Percentiles rank a stretch among this genome's conserved stretches.
These are phyloP conservation scores for Phalacrocorax aristotelis DNA, from an alignment of 2,113 vertebrate genomes.

Conservation along the genomic window DNA sequence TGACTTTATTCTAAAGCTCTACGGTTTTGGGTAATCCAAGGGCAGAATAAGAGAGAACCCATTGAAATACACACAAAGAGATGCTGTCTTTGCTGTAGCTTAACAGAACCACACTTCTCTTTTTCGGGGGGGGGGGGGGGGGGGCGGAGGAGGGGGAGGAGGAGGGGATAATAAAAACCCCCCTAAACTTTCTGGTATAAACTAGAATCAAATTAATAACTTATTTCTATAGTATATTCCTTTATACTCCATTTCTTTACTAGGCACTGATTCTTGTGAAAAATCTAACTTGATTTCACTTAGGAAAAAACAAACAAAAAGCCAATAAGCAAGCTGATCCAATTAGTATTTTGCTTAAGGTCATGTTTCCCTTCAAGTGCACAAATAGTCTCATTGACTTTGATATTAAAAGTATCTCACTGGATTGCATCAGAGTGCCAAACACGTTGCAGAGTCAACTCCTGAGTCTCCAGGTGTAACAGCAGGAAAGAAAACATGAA, in stretches of 20 bases:
- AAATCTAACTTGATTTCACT: neutral
- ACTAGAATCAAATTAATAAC: neutral
- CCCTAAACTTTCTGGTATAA: neutral
- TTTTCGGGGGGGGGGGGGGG: neutral
- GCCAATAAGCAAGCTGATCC: neutral
- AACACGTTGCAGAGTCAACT: neutral
- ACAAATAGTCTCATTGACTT: neutral
- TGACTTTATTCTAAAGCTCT: neutral
- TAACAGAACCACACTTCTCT: accelerated
- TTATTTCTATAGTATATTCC: neutral
- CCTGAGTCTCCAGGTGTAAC: neutral
- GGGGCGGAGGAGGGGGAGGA: too few species aligned
- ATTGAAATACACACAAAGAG: neutral
- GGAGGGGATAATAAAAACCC: too few species aligned
- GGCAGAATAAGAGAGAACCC: neutral
- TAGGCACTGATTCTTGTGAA: neutral
- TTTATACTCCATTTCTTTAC: neutral
- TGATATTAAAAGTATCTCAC: neutral
- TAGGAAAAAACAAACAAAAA: neutral
- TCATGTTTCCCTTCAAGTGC: neutral
- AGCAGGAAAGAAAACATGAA: neutral
- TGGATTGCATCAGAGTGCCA: neutral
- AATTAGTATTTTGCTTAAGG: neutral
- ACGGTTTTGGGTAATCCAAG: neutral
- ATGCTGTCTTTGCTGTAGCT: neutral